Evolutionary conservation across 2,113 vertebrate genomes (phyloP).

Genomic region (Delphinus delphis): DNA sequence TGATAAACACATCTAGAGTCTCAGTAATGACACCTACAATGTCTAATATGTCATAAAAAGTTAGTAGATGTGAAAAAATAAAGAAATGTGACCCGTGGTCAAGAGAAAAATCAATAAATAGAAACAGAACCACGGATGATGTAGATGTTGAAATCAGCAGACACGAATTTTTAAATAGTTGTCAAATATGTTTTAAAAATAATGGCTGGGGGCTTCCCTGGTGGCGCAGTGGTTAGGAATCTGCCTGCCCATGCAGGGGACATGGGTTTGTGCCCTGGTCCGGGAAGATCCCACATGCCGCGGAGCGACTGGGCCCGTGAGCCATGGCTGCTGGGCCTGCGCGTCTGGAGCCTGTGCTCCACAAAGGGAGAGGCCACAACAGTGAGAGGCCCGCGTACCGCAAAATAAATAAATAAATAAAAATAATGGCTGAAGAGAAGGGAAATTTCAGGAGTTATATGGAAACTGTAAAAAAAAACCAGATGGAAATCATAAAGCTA

Average conservation of each 20-base stretch:
- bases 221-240: too few species aligned
- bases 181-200: neutral
- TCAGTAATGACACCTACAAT: neutral
- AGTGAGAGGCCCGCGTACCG: too few species aligned
- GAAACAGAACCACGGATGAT: neutral
- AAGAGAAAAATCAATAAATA: constrained; percentile 17
- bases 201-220: neutral
- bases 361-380: too few species aligned
- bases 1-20: neutral
- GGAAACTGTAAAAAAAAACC: neutral
- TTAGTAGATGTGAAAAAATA: neutral
- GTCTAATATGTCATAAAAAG: neutral
- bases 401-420: neutral
- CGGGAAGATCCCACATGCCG: too few species aligned
- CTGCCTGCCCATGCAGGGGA: too few species aligned
- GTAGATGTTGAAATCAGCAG: neutral
- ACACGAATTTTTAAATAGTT: neutral
- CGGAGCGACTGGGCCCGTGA: too few species aligned
- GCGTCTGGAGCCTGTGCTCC: too few species aligned
- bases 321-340: too few species aligned
- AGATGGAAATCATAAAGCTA: neutral
- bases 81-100: neutral
- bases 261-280: too few species aligned
- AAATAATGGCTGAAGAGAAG: neutral
- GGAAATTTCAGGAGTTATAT: neutral